Base-by-base conservation (phyloP, 2,888 invertebrate species). In the Muscina levida region DNA sequence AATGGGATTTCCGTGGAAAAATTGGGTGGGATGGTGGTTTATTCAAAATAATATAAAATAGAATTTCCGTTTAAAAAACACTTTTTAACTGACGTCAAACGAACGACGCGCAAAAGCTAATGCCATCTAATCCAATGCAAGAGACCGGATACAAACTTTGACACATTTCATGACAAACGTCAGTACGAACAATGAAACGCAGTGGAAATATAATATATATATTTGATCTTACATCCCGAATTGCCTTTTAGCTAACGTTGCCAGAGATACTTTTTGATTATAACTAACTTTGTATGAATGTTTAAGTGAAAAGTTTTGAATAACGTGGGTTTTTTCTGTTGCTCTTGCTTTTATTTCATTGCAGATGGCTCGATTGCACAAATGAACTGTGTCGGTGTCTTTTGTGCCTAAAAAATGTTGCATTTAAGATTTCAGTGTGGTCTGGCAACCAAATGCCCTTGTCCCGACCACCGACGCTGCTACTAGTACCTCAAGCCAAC, bases 1-100 rank as follows among this genome's bases (percentile, higher is more conserved):
- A 57, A 31, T 57, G 15, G 57, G 37, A 59, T 59, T 15, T 37
- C 17, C n/a, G n/a, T n/a, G n/a, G n/a, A n/a, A n/a, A n/a, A n/a
- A n/a, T n/a, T n/a, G n/a, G n/a, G n/a, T n/a, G n/a, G n/a, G n/a
- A n/a, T n/a, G n/a, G n/a, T n/a, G n/a, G n/a, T n/a, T n/a, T n/a
- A n/a, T n/a, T 37, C 37, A 59, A 37, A 37, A 37, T 37, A 59
- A 37, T 6, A 15, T 57, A 26, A 24, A 57, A 57, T 57, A n/a
- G 59, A n/a, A 59, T 59, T 59, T 59, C 19, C 59, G 17, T 59
- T 2, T 59, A n/a, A n/a, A n/a, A n/a, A n/a, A n/a, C 15, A 13
- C 46, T 48, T 15, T 17, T 22, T 8, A 19, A 19, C 22, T 48
- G 48, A 48, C 19, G 19, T 48, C 48, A 48, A 48, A 48, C 10